Conservation (phyloP, 2,113 vertebrate genomes). For the Gymnogyps californianus region DNA sequence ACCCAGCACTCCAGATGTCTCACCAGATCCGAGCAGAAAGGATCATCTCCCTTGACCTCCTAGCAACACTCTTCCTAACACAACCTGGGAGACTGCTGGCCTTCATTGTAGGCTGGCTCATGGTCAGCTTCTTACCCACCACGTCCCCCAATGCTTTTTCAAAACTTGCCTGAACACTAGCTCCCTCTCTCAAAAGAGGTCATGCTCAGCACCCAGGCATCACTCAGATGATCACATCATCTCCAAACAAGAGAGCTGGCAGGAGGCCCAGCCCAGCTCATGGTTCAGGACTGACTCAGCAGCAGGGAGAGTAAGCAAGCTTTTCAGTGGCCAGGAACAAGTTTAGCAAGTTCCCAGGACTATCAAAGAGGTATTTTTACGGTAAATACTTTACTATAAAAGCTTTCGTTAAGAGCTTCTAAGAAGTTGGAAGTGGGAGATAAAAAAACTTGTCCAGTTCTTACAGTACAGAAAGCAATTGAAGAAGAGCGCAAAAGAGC, state of each 20-base stretch:
- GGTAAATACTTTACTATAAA: background rate
- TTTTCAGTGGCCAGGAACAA: background rate
- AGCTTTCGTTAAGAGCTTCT: background rate
- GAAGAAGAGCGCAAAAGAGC: background rate
- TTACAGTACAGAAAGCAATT: background rate
- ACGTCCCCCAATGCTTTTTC: accelerated
- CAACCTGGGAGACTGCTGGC: background rate
- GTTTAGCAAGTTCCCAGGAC: background rate
- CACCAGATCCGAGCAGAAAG: background rate
- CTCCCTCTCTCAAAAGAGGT: background rate
- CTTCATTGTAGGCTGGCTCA: accelerated
- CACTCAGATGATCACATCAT: too few species aligned
- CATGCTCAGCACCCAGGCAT: background rate
- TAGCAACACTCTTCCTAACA: background rate
- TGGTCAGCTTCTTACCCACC: background rate
- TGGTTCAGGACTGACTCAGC: background rate
- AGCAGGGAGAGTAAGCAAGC: background rate
- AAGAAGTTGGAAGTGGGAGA: background rate
- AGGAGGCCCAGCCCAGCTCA: background rate
- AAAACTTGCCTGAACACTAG: background rate
- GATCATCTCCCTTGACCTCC: accelerated
- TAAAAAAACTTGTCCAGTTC: background rate
- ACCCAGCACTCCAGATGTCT: accelerated
- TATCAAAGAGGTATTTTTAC: background rate
- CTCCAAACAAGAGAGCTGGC: background rate